These are phyloP conservation scores for Sebastes nivosus DNA, from an alignment of 2,797 vertebrate genomes.

Conservation along the genomic window DNA sequence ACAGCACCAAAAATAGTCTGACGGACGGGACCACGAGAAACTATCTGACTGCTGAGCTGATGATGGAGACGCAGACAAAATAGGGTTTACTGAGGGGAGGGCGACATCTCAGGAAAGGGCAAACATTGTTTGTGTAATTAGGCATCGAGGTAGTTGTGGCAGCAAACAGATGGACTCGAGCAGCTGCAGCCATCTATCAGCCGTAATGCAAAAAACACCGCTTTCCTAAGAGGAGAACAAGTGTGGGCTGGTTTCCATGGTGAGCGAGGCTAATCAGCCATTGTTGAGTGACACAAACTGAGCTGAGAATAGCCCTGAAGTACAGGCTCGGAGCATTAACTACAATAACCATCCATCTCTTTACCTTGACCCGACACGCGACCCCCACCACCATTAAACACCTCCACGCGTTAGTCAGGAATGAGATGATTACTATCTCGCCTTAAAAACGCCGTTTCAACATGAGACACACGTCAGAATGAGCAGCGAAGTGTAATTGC, in stretches of 20 bases:
- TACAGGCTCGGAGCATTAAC: neutral
- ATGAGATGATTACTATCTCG: slow-evolving; percentile 52
- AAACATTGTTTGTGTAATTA: slow-evolving; percentile 38
- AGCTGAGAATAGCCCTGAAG: slow-evolving; percentile 30
- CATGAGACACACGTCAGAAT: slow-evolving; percentile 36
- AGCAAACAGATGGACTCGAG: slow-evolving; percentile 48
- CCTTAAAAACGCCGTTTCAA: slow-evolving; percentile 57
- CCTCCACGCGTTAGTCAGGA: slow-evolving; percentile 22
- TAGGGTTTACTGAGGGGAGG: neutral
- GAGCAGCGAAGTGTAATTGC: slow-evolving; percentile 57
- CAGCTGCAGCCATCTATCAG: slow-evolving; percentile 44
- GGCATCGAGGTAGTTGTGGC: slow-evolving; percentile 23
- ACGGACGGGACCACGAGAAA: neutral
- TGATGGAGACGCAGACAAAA: neutral
- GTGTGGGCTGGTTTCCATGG: slow-evolving; percentile 66
- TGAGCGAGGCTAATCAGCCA: slow-evolving; percentile 52
- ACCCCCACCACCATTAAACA: slow-evolving; percentile 32
- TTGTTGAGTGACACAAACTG: slow-evolving; percentile 38
- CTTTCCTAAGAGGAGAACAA: slow-evolving; percentile 7
- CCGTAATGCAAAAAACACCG: neutral
- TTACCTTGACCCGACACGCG: slow-evolving; percentile 24
- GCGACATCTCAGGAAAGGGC: slow-evolving; percentile 7
- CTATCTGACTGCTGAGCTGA: slow-evolving; percentile 19
- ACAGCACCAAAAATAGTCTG: slow-evolving; percentile 17
- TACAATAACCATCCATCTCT: slow-evolving; percentile 34